Base-by-base conservation (phyloP, 2,797 vertebrate genomes). In the Falco columbarius region DNA sequence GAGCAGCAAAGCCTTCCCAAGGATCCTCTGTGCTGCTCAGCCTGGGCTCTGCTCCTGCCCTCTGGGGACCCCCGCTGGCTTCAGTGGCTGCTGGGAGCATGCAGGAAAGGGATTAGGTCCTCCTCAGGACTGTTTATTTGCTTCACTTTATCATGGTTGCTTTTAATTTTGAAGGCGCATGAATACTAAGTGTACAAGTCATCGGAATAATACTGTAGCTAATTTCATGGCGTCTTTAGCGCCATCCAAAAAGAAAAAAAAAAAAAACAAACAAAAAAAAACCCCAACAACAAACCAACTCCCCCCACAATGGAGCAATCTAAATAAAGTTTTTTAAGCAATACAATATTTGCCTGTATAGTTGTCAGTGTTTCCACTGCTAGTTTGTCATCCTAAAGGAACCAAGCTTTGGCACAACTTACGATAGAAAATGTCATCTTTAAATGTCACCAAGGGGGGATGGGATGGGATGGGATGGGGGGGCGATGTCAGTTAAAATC, bases 241-340 rank as follows among this genome's bases (percentile, higher is more conserved):
- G 77, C 24, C 1, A 6, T 72, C 72, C 72, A 92, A 91, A 91
- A 86, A 65, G 10, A 9, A 40, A 63, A 62, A 46, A n/a, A 47
- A 36, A 16, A 38, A 36, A 36, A 36, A n/a, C 40, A 36, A 16
- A 38, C 15, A 54, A 34, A 34, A 3, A 20, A 55, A 30, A 5
- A 51, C 14, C 6, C 3, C 27, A 85, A 46, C 20, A 32, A 90
- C 13, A 52, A 77, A 81, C 59, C 8, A 61, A 62, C 58, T 85
- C 23, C 40, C 26, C 59, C 19, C 0, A 0, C 12, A 62, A 51
- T 17, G 55, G 51, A 81, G 42, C 49, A 75, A 56, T 67, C 80
- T 86, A 94, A 93, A 91, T 75, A 76, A 90, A 93, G 82, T 27
- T 68, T 86, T 90, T 93, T 52, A 88, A 94, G 85, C 54, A 91